Percentiles rank a stretch among this genome's conserved stretches.
These are phyloP conservation scores for Caradrina clavipalpis DNA, from an alignment of 2,888 invertebrate genomes.

Conservation along the genomic window DNA sequence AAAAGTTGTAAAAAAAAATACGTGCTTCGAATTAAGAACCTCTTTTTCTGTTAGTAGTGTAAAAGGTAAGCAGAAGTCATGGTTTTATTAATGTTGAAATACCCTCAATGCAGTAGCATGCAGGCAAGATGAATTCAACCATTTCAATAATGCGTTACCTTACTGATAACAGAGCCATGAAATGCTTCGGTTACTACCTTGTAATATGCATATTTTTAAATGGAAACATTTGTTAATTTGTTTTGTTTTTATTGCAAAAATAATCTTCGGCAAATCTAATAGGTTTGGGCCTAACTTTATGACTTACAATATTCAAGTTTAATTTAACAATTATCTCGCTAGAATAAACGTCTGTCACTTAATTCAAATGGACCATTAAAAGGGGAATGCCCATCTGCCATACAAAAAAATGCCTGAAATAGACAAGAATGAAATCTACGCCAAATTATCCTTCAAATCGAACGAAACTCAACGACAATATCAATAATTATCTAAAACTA, in stretches of 20 bases:
- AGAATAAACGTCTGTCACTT: not conserved
- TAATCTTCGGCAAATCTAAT: not conserved
- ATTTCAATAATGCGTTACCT: conserved; percentile 8
- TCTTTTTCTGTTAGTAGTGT: too few relatives aligned
- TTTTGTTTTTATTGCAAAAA: not conserved
- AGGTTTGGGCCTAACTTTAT: not conserved
- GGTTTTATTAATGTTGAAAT: conserved; percentile 13
- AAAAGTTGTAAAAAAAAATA: too few relatives aligned
- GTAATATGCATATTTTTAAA: not conserved
- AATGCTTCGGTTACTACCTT: conserved; percentile 1
- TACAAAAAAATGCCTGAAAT: too few relatives aligned
- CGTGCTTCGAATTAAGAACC: too few relatives aligned
- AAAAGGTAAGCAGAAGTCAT: too few relatives aligned
- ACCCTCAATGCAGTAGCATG: conserved; percentile 1
- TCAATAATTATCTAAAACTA: too few relatives aligned
- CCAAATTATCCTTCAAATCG: too few relatives aligned
- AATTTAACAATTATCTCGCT: conserved; percentile 8
- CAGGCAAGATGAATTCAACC: conserved; percentile 10
- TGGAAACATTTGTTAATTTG: not conserved
- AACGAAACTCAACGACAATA: too few relatives aligned
- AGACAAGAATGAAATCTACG: too few relatives aligned
- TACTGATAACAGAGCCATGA: conserved; percentile 6
- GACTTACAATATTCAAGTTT: not conserved
- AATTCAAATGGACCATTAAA: too few relatives aligned
- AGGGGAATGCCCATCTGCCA: too few relatives aligned